Evolutionary conservation across 1,140 invertebrate genomes (phyloP).

Genomic region (Cydia pomonella): DNA sequence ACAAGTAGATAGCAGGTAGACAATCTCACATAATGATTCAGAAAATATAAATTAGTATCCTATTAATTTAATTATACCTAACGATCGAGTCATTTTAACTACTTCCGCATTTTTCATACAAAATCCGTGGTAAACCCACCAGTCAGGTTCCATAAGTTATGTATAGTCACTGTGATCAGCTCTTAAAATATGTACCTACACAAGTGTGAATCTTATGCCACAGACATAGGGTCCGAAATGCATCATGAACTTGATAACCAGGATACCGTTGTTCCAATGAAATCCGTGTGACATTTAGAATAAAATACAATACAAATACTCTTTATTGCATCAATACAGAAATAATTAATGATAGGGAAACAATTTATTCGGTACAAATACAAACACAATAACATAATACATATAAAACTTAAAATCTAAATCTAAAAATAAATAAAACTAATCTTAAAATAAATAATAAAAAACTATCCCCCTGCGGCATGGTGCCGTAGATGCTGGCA

Average conservation of each 20-base stretch:
- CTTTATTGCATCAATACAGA: no score
- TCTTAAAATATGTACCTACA: neutral
- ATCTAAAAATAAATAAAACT: no score
- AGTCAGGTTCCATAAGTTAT: neutral
- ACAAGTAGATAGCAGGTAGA: neutral
- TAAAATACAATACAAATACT: no score
- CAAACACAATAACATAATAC: no score
- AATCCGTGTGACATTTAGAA: neutral
- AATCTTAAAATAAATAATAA: no score
- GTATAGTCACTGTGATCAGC: neutral
- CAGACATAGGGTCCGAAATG: neutral
- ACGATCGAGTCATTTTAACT: neutral
- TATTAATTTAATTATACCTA: neutral
- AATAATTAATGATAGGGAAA: no score
- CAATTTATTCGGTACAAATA: no score
- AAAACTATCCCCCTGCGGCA: no score
- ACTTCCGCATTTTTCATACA: conserved; percentile 3
- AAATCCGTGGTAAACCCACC: neutral
- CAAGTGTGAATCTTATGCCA: neutral
- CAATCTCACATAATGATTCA: neutral
- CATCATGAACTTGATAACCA: neutral
- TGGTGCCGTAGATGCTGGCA: no score
- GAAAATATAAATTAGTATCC: neutral
- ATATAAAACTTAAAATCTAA: no score
- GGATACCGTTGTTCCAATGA: neutral